Conservation (phyloP, 2,888 invertebrate species). For the Erebia ligea region DNA sequence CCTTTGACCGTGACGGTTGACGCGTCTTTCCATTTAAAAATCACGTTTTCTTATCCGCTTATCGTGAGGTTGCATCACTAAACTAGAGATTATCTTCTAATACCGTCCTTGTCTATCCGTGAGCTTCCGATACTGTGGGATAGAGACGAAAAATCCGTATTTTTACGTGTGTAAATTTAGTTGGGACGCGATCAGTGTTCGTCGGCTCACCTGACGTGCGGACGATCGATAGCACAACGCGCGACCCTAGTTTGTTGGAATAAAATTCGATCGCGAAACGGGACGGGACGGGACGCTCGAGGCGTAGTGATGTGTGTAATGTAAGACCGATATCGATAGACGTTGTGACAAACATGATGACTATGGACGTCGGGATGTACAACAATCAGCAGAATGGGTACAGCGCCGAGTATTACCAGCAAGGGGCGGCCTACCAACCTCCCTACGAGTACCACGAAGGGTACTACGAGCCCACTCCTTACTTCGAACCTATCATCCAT, state of each 20-base stretch:
- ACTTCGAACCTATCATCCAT: conserved; percentile 77
- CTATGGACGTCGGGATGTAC: conserved; percentile 93
- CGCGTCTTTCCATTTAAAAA: conserved; percentile 56
- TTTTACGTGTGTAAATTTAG: conserved; percentile 42
- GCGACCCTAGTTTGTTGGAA: conserved; percentile 52
- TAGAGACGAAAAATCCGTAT: conserved; percentile 59
- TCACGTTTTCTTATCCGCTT: conserved; percentile 59
- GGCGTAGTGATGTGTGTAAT: conserved; percentile 74
- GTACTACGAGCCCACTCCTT: conserved; percentile 76
- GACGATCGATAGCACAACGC: conserved; percentile 59
- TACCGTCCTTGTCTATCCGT: conserved; percentile 56
- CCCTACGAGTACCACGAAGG: conserved; percentile 76
- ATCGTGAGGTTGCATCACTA: conserved; percentile 57
- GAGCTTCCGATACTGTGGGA: conserved; percentile 49
- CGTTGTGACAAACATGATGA: conserved; percentile 85
- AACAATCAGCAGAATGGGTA: conserved; percentile 85
- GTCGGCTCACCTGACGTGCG: conserved; percentile 71
- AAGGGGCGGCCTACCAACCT: conserved; percentile 72
- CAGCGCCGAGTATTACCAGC: conserved; percentile 80
- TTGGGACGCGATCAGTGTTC: conserved; percentile 64
- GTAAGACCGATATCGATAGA: conserved; percentile 66
- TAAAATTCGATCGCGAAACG: conserved; percentile 30
- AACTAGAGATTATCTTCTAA: conserved; percentile 47
- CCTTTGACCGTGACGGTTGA: conserved; percentile 49
- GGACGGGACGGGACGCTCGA: conserved; percentile 29